Evolutionary conservation across 2,797 vertebrate species (phyloP).

Genomic region (Pipistrellus kuhlii): DNA sequence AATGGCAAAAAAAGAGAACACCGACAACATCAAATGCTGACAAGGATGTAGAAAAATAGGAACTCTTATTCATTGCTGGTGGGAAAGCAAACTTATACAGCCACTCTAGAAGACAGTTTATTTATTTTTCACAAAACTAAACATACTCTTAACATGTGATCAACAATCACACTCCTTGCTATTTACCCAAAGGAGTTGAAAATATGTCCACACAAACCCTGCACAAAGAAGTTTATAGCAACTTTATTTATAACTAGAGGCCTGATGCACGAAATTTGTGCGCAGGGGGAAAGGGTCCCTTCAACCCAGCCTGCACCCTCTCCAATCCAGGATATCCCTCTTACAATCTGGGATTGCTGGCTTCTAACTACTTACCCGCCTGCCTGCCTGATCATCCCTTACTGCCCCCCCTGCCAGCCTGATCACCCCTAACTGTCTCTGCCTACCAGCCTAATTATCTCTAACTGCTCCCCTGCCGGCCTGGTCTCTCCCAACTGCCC

Average conservation of each 20-base stretch:
- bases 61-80: not conserved
- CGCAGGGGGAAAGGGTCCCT: no score
- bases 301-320: no score
- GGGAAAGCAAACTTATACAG: not conserved
- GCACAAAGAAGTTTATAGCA: not conserved
- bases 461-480: no score
- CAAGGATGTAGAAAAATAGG: not conserved
- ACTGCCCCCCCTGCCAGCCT: no score
- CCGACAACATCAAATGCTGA: not conserved
- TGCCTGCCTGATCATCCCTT: no score
- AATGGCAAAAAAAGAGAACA: not conserved
- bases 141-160: not conserved
- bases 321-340: no score
- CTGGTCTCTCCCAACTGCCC: no score
- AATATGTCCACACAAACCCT: not conserved
- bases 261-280: no score
- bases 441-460: no score
- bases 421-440: no score
- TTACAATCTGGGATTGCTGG: no score
- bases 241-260: not conserved
- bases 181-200: not conserved
- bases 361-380: no score
- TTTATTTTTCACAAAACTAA: conserved; percentile 18
- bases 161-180: not conserved
- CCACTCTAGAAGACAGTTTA: not conserved